Evolutionary conservation across 2,888 invertebrate genomes (phyloP), one percentile per base, ranked within the genome.

Genomic region (Heliconius ethilla): DNA sequence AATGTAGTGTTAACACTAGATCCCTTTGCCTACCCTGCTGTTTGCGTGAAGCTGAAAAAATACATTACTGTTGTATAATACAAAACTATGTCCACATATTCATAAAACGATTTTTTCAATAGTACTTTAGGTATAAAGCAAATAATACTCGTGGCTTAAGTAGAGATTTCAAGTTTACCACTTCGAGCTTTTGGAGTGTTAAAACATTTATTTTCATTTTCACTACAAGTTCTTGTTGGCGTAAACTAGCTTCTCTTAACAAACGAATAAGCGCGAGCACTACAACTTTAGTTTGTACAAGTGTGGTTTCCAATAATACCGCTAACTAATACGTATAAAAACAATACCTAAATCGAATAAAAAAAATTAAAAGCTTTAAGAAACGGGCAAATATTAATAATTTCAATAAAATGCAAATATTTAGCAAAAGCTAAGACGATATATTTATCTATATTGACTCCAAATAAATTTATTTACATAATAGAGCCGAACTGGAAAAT

Each of bases 171-270:
- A 67, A 67, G 37, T 67, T 6, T n/a, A 67, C 33, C 10, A 22
- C 29, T 33, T 33, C 33, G n/a, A 67, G 67, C 67, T 67, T 67
- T 67, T 67, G 40, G 37, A 67, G 67, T 25, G 25, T 67, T 37
- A 37, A 40, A 67, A 67, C 40, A 67, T 67, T 67, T 67, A 40
- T 37, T 67, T 67, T 40, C 18, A 25, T 67, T 40, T 67, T 67
- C 40, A 15, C 67, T 67, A 37, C 40, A 67, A 37, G 27, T 40
- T n/a, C 40, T 40, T 67, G 13, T 13, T 67, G 6, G 37, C 37
- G 37, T 67, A 25, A 40, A n/a, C n/a, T n/a, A 67, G 66, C 37
- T n/a, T 40, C 40, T 10, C 37, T 67, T 29, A 66, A 65, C 7
- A 29, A 66, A 66, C 66, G 33, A 29, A 37, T 22, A 37, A 37